A percentile compares a stretch with the other conserved stretches of the same genome.
These are phyloP conservation scores for Agrochola litura DNA, from an alignment of 2,888 invertebrate genomes.

Conservation along the genomic window DNA sequence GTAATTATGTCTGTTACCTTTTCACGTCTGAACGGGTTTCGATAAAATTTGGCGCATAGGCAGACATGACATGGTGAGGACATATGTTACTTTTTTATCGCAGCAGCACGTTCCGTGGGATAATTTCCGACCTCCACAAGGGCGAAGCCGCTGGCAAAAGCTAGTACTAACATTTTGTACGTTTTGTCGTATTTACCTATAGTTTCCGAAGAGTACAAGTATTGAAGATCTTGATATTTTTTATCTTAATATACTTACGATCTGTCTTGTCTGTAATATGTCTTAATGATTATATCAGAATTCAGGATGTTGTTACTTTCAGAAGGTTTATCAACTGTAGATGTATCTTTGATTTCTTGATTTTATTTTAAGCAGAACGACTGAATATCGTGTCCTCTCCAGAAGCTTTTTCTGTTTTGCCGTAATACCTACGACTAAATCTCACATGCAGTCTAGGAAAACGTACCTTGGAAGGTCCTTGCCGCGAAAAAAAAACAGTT, in stretches of 20 bases:
- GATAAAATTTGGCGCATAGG: not conserved
- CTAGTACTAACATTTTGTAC: not conserved
- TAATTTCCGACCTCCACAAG: not conserved
- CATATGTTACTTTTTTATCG: not conserved
- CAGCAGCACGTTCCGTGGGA: too few relatives aligned
- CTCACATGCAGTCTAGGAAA: not conserved
- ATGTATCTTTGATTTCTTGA: not conserved
- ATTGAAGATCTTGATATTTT: not conserved
- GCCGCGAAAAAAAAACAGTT: not conserved
- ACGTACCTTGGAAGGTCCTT: not conserved
- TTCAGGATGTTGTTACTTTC: not conserved
- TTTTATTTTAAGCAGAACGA: too few relatives aligned
- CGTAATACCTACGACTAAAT: not conserved
- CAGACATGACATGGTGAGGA: not conserved
- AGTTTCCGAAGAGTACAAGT: not conserved
- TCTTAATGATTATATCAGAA: not conserved
- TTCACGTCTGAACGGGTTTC: not conserved
- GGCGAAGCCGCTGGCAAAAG: not conserved
- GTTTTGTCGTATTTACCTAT: not conserved
- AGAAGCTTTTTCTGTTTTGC: not conserved
- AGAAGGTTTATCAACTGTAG: too few relatives aligned
- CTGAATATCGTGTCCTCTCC: not conserved
- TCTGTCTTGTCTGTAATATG: conserved; percentile 7
- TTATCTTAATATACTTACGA: not conserved
- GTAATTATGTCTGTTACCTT: not conserved